Evolutionary conservation across 2,797 vertebrate genomes (phyloP).

Genomic region (Scolopax rusticola): DNA sequence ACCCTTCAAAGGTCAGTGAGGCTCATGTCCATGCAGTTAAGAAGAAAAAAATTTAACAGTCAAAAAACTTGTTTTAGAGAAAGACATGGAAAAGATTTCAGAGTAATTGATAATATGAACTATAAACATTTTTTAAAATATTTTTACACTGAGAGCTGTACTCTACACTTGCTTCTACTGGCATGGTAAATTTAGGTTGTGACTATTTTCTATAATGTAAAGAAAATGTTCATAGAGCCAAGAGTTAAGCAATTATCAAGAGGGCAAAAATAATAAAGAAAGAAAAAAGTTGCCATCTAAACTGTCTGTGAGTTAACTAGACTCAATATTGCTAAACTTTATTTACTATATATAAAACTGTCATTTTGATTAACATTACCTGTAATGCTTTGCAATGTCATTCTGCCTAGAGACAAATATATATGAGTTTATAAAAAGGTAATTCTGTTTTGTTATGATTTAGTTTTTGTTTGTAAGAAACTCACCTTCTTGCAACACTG

Average conservation of each 20-base stretch:
- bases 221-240: neutral
- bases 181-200: neutral
- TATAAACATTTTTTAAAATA: fast-evolving
- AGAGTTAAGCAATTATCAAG: neutral
- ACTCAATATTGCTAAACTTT: neutral
- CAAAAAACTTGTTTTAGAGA: neutral
- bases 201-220: neutral
- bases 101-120: neutral
- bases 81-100: neutral
- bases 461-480: constrained; percentile 63
- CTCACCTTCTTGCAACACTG: constrained; percentile 49
- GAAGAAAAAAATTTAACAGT: neutral
- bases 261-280: neutral
- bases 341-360: constrained; percentile 8
- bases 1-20: neutral
- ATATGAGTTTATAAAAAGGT: constrained; percentile 51
- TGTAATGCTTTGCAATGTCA: constrained; percentile 44
- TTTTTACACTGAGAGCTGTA: neutral
- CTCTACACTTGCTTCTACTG: neutral
- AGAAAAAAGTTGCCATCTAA: neutral
- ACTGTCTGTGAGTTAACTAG: neutral
- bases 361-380: constrained; percentile 43
- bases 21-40: neutral
- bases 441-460: constrained; percentile 64
- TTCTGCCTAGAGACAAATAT: constrained; percentile 53